These are phyloP conservation scores for Lepidurus arcticus DNA, from an alignment of 1,140 invertebrate species.

Conservation along the genomic window DNA sequence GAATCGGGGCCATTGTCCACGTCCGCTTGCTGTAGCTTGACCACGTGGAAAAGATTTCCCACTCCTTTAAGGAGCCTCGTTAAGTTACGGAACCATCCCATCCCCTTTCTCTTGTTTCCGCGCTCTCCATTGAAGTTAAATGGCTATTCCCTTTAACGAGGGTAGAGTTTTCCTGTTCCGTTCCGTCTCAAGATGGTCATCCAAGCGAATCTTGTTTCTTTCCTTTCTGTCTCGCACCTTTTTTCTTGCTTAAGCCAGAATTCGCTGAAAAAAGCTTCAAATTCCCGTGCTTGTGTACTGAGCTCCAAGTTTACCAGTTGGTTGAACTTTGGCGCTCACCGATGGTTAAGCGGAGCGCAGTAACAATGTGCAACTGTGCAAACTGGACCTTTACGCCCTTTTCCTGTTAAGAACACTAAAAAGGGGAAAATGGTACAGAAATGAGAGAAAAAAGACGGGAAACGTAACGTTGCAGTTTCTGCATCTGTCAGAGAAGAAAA, in stretches of 20 bases:
- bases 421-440: not conserved
- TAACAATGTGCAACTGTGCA: not conserved
- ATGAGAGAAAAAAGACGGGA: too few species aligned
- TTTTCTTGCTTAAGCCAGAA: not conserved
- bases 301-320: not conserved
- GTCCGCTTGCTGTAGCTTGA: conserved; percentile 2
- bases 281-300: not conserved
- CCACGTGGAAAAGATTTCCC: conserved; percentile 15
- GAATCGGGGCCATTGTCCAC: conserved; percentile 1
- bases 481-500: too few species aligned
- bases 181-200: not conserved
- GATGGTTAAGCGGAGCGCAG: not conserved
- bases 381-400: not conserved
- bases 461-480: too few species aligned
- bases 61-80: not conserved
- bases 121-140: not conserved
- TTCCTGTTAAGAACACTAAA: not conserved
- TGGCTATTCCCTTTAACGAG: not conserved
- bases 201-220: not conserved
- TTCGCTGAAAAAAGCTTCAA: not conserved
- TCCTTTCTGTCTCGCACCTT: not conserved
- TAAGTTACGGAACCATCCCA: not conserved
- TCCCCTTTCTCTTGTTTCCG: not conserved
- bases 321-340: not conserved
- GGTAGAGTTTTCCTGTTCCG: conserved; percentile 21